phyloP scores from a whole-genome alignment of 1,140 invertebrate genomes.

The Panagrolaimus sp. region DNA sequence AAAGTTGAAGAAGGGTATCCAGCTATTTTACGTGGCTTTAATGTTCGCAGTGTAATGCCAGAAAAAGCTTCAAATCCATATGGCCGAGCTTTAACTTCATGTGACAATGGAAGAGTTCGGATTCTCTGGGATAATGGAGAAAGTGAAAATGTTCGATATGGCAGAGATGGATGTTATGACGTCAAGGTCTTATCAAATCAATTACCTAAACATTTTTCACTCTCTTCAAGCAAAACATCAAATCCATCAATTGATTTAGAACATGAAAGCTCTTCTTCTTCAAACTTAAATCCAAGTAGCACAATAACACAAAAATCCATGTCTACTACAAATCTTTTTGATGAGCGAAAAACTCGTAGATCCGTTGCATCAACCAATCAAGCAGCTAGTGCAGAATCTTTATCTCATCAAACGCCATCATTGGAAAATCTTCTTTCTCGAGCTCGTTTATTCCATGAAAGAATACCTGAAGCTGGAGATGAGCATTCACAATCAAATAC shows the following conservation, averaged over 20 bases:
- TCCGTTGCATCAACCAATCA: conserved; percentile 37
- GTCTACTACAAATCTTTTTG: conserved; percentile 57
- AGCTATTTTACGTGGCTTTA: neutral
- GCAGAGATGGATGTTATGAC: conserved; percentile 64
- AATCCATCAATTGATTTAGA: neutral
- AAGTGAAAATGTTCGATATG: neutral
- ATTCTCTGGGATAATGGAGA: conserved; percentile 1
- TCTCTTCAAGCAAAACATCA: neutral
- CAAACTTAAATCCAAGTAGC: neutral
- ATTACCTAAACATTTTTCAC: neutral
- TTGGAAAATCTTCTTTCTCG: conserved; percentile 53
- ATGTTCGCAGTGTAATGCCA: neutral
- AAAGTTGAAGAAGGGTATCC: too few species aligned
- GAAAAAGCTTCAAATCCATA: neutral
- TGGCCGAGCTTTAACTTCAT: neutral
- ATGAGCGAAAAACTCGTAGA: conserved; percentile 44
- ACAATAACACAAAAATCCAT: conserved; percentile 44
- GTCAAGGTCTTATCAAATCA: neutral
- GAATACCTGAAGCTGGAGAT: conserved; percentile 35
- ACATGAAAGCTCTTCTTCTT: neutral
- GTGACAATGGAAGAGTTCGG: neutral
- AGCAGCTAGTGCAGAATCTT: conserved; percentile 51
- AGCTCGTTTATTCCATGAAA: conserved; percentile 32
- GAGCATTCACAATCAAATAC: conserved; percentile 2
- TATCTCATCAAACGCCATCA: conserved; percentile 55